A percentile compares a stretch with the other conserved stretches of the same genome.
These are phyloP conservation scores for Diogma glabrata DNA, from an alignment of 2,888 invertebrate genomes.

Conservation along the genomic window DNA sequence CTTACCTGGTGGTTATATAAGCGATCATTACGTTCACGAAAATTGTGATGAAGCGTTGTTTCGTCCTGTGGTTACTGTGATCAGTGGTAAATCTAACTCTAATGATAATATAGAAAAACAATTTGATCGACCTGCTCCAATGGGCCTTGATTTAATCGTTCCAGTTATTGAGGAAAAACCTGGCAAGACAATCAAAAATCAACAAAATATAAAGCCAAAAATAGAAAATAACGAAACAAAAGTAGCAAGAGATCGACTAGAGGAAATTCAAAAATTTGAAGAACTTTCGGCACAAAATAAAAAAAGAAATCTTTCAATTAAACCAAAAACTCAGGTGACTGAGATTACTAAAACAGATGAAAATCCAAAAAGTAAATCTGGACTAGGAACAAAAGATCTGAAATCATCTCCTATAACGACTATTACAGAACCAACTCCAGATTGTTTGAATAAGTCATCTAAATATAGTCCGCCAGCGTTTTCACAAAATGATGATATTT, in stretches of 20 bases:
- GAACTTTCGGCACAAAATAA: background rate
- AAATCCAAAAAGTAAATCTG: background rate
- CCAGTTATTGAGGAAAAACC: constrained; percentile 34
- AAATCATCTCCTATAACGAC: background rate
- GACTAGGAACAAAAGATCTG: background rate
- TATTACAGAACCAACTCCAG: too few species aligned
- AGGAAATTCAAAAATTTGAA: constrained; percentile 1
- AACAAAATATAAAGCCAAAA: background rate
- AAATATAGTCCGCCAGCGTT: too few species aligned
- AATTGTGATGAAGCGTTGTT: constrained; percentile 58
- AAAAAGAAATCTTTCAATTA: constrained; percentile 1
- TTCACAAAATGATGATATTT: background rate
- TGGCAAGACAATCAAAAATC: background rate
- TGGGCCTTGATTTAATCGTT: constrained; percentile 32
- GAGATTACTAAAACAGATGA: background rate
- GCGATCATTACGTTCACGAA: constrained; percentile 39
- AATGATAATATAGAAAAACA: background rate
- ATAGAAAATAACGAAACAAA: background rate
- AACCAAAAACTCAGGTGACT: too few species aligned
- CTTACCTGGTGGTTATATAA: constrained; percentile 23
- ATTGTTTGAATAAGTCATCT: too few species aligned
- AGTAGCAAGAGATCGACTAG: background rate
- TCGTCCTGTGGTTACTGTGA: constrained; percentile 48
- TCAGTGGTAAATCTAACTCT: constrained; percentile 13
- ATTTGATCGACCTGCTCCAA: constrained; percentile 24